Percentiles rank a stretch among this genome's conserved stretches.
These are phyloP conservation scores for Druon quercuslanigerum DNA, from an alignment of 1,140 invertebrate species.

Conservation along the genomic window DNA sequence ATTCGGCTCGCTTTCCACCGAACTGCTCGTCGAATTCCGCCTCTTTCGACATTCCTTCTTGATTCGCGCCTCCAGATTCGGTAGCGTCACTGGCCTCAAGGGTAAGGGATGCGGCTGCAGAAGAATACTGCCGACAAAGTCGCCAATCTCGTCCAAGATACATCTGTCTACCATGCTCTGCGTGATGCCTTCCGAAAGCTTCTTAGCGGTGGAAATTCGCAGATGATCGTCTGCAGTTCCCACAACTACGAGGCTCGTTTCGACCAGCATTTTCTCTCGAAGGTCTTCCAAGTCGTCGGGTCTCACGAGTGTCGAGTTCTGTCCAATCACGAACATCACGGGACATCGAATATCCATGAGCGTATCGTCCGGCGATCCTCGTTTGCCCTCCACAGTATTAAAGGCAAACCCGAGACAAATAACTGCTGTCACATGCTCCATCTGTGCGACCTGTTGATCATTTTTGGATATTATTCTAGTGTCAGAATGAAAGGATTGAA, in stretches of 20 bases:
- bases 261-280: conserved; percentile 83
- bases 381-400: conserved; percentile 83
- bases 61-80: conserved; percentile 51
- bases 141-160: conserved; percentile 82
- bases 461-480: conserved; percentile 13
- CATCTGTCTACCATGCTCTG: conserved; percentile 89
- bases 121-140: conserved; percentile 79
- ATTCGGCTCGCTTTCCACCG: conserved; percentile 76
- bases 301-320: conserved; percentile 80
- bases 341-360: conserved; percentile 85
- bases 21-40: conserved; percentile 77
- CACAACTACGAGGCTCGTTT: conserved; percentile 87
- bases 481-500: background rate
- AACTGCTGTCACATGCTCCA: conserved; percentile 83
- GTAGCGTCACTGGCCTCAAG: conserved; percentile 66
- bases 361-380: conserved; percentile 88
- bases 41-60: conserved; percentile 58
- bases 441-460: conserved; percentile 75
- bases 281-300: conserved; percentile 87
- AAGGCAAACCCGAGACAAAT: conserved; percentile 89
- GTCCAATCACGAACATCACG: conserved; percentile 88
- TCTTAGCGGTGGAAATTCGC: conserved; percentile 82
- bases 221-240: conserved; percentile 88
- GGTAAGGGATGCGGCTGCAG: conserved; percentile 79
- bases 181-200: conserved; percentile 84